Evolutionary conservation across 1,140 invertebrate genomes (phyloP).

Genomic region (Diorhabda sublineata): DNA sequence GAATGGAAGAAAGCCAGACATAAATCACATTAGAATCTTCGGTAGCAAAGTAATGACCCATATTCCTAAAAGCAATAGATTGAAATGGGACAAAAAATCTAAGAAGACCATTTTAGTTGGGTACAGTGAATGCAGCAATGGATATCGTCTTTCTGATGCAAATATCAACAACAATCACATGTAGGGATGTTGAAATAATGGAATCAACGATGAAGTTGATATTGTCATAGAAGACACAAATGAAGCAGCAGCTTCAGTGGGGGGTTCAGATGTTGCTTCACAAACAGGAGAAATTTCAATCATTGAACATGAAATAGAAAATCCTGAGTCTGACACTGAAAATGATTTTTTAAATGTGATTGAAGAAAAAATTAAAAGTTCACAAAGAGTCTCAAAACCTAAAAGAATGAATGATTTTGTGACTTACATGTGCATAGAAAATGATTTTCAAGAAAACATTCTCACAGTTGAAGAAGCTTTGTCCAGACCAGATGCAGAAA

Average conservation of each 20-base stretch:
- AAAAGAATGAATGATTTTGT: conserved; percentile 13
- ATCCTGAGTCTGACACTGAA: neutral
- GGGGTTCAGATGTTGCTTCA: too few species aligned
- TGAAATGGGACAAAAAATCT: conserved; percentile 44
- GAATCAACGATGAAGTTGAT: conserved; percentile 38
- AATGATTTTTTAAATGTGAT: neutral
- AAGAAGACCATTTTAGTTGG: conserved; percentile 43
- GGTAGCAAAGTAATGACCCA: conserved; percentile 44
- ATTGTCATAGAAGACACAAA: neutral
- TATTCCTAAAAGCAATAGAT: conserved; percentile 42
- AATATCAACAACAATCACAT: neutral
- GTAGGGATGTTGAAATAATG: conserved; percentile 40
- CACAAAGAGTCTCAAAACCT: conserved; percentile 9
- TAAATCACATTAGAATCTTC: conserved; percentile 44
- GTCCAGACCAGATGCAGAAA: too few species aligned
- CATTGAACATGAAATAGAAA: neutral
- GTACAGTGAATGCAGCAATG: conserved; percentile 40
- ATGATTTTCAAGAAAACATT: neutral
- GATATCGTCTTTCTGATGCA: conserved; percentile 38
- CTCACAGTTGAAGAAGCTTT: too few species aligned
- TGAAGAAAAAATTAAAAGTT: conserved; percentile 4
- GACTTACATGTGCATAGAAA: neutral
- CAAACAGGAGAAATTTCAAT: too few species aligned
- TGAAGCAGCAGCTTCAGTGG: neutral
- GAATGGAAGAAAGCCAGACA: conserved; percentile 46